phyloP scores from a whole-genome alignment of 1,140 invertebrate species.

The Drosophila dunni region DNA sequence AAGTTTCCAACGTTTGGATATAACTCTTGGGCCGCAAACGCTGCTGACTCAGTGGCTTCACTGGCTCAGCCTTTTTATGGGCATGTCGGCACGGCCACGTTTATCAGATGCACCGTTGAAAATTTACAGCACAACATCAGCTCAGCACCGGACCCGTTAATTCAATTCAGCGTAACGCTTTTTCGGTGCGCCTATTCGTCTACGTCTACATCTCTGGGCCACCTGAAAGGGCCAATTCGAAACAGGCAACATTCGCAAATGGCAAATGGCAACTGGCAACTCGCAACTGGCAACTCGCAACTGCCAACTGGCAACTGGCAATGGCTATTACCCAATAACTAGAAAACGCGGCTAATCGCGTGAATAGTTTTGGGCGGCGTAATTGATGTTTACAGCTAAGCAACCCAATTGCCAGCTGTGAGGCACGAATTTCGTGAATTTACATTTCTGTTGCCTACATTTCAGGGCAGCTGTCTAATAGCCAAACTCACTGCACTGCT shows the following conservation, averaged over 20 bases:
- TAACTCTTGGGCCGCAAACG: conserved; percentile 60
- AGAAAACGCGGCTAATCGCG: conserved; percentile 76
- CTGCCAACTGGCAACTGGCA: background rate
- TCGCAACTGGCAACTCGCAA: conserved; percentile 1
- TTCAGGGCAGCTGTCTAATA: conserved; percentile 48
- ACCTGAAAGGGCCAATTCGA: background rate
- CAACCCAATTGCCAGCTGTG: conserved; percentile 18
- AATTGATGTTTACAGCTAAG: conserved; percentile 79
- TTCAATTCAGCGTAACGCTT: conserved; percentile 76
- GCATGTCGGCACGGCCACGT: conserved; percentile 60
- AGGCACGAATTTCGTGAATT: conserved; percentile 41
- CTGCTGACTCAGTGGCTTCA: conserved; percentile 51
- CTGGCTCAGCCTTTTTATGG: conserved; percentile 54
- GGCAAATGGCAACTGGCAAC: background rate
- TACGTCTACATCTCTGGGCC: conserved; percentile 5
- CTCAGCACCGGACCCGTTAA: conserved; percentile 64
- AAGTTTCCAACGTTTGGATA: conserved; percentile 53
- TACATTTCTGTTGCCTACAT: conserved; percentile 72
- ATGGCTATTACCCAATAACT: conserved; percentile 75
- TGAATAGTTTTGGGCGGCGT: conserved; percentile 78
- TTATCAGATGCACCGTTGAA: conserved; percentile 77
- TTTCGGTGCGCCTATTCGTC: conserved; percentile 37
- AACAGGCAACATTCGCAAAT: no score
- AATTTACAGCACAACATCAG: conserved; percentile 72
- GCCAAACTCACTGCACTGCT: background rate